Conservation (phyloP, 2,113 vertebrate genomes). For the Mandrillus leucophaeus region DNA sequence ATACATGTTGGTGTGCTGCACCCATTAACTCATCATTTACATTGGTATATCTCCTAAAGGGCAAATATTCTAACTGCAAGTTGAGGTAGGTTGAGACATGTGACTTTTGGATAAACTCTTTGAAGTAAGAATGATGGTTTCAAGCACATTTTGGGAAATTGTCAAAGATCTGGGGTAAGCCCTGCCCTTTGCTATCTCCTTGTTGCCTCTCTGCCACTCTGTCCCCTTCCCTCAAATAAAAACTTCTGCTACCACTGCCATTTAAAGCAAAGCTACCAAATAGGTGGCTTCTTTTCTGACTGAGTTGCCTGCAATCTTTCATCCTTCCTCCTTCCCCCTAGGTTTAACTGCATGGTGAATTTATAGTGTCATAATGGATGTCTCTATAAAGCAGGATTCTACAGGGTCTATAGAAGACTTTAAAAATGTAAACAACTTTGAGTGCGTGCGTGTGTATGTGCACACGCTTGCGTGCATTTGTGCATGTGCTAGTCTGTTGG, state of each 20-base stretch:
- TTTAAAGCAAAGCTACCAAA: not conserved
- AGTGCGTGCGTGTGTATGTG: not conserved
- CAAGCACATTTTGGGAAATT: not conserved
- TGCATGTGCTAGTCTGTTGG: not conserved
- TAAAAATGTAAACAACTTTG: not conserved
- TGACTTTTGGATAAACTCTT: conserved; percentile 37
- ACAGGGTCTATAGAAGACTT: not conserved
- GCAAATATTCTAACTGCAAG: conserved; percentile 36
- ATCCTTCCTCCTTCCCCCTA: not conserved
- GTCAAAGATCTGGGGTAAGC: not conserved
- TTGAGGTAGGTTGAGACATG: conserved; percentile 50
- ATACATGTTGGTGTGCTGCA: too few relatives aligned
- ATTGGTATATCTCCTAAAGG: not conserved
- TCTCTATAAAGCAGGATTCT: conserved; percentile 28
- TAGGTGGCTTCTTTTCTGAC: not conserved
- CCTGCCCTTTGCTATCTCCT: not conserved
- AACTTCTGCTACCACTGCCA: not conserved
- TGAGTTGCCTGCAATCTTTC: not conserved
- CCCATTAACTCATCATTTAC: too few relatives aligned
- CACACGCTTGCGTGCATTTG: not conserved
- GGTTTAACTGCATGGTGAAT: not conserved
- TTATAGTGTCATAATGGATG: not conserved
- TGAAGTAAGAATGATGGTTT: conserved; percentile 12
- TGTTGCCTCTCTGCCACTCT: not conserved
- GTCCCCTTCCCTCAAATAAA: not conserved